Base-by-base conservation (phyloP, 2,888 invertebrate genomes). In the Protonemura montana region DNA sequence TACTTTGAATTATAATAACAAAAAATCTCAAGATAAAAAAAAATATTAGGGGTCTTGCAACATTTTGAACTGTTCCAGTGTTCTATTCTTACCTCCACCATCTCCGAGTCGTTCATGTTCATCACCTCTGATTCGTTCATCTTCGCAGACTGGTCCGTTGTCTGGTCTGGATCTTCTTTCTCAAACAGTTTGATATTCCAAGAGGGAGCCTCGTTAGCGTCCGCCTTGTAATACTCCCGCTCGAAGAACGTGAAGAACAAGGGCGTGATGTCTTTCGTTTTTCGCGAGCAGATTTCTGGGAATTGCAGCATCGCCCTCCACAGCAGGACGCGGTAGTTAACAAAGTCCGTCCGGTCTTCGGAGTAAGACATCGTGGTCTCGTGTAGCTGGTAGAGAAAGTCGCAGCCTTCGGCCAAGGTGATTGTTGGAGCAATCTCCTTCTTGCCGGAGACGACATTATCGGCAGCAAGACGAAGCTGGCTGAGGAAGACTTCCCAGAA, bases 201-300 rank as follows among this genome's bases (percentile, higher is more conserved):
- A 0, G 91, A 92, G 86, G 92, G 91, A 2, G 93, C 93, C 78
- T 93, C 92, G 86, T 94, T 93, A 29, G 94, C 92, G 89, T 94
- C 92, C 0, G 93, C 91, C 87, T 92, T 93, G 89, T 93, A 92
- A 91, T 95, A 94, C 92, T 96, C 93, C 87, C 92, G 91, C 92
- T 95, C 94, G 86, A 97, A 94, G 90, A 98, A 98, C 87, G 94
- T 93, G 85, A 98, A 92, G 89, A 99, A 95, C n/a, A 98, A 89
- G 3, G 95, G 94, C 0, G 96, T 95, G 26, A 98, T 91, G 90
- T 97, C 96, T 84, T 95, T 94, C 89, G 97, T 98, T 90, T 94
- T 96, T 0, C 94, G 92, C 91, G 98, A 97, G 89, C 95, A 95
- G 16, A 96, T 92, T 88, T 95, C 94, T 2, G 96, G 93, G 90